phyloP scores from a whole-genome alignment of 2,797 vertebrate species.

The Microctenopoma stevenorrisi region DNA sequence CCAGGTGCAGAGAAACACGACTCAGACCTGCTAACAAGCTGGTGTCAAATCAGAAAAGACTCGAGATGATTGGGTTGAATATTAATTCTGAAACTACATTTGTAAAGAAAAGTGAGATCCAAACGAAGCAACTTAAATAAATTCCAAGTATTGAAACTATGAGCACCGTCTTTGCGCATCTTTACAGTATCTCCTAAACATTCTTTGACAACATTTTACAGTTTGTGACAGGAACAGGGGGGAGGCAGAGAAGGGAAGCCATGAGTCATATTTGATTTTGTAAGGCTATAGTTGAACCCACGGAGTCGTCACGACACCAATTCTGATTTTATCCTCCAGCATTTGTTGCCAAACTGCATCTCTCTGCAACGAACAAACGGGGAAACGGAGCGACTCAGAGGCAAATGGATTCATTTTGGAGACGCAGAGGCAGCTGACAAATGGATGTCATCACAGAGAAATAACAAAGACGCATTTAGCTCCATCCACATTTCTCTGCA shows the following conservation, averaged over 20 bases:
- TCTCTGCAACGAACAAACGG: conserved; percentile 7
- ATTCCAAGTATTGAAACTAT: not conserved
- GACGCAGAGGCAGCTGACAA: conserved; percentile 47
- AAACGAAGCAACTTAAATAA: not conserved
- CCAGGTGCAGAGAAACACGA: too few relatives aligned
- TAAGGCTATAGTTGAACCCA: conserved; percentile 31
- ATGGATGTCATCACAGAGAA: conserved; percentile 45
- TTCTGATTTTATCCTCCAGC: conserved; percentile 39
- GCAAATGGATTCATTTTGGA: conserved; percentile 53
- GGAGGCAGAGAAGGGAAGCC: conserved; percentile 19
- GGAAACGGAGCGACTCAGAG: conserved; percentile 8
- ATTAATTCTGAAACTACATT: too few relatives aligned
- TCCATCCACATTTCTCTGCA: conserved; percentile 29
- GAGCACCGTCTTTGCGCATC: too few relatives aligned
- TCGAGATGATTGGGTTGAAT: too few relatives aligned
- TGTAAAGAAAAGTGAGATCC: too few relatives aligned
- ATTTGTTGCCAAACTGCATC: conserved; percentile 40
- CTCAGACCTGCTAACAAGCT: too few relatives aligned
- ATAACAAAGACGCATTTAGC: conserved; percentile 40
- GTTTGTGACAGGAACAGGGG: not conserved
- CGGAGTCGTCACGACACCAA: conserved; percentile 49
- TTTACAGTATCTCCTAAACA: not conserved
- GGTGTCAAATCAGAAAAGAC: too few relatives aligned
- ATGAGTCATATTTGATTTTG: conserved; percentile 45
- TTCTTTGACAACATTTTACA: conserved; percentile 1